These are phyloP conservation scores for Heliangelus exortis DNA, from an alignment of 2,797 vertebrate species.

Conservation along the genomic window DNA sequence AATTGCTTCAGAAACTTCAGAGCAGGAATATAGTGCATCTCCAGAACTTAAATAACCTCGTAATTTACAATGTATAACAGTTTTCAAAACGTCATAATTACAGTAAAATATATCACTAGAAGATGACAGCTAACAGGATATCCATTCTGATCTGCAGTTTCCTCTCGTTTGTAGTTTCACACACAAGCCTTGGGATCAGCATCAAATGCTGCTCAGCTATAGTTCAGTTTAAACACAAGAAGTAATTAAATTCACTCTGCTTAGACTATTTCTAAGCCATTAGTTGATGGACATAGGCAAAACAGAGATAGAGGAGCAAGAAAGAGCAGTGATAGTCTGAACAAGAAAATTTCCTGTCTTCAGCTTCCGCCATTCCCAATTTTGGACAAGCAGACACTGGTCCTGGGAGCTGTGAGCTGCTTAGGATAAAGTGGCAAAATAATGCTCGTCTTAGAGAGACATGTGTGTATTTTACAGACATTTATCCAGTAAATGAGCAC, in stretches of 20 bases:
- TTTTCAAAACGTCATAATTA: slow-evolving; percentile 58
- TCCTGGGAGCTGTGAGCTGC: not conserved
- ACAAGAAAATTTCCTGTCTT: not conserved
- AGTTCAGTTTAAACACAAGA: not conserved
- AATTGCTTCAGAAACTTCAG: slow-evolving; percentile 60
- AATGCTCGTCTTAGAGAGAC: not conserved
- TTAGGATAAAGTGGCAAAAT: not conserved
- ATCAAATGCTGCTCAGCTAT: not conserved
- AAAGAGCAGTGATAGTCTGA: not conserved
- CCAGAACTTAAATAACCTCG: slow-evolving; percentile 64
- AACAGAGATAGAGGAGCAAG: not conserved
- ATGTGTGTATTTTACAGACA: not conserved
- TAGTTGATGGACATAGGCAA: not conserved
- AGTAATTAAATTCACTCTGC: not conserved
- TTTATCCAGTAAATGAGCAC: not conserved
- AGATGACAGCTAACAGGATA: slow-evolving; percentile 51
- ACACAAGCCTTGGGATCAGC: not conserved
- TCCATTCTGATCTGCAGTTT: slow-evolving; percentile 65
- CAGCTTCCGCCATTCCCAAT: not conserved
- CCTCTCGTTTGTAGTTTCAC: slow-evolving; percentile 13
- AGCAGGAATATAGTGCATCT: slow-evolving; percentile 32
- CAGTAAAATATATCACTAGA: slow-evolving; percentile 39
- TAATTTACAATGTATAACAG: slow-evolving; percentile 50
- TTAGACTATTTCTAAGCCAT: not conserved
- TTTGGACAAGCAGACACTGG: not conserved